Percentiles rank a stretch among this genome's conserved stretches.
Evolutionary conservation across 2,888 invertebrate species (phyloP).

Genomic region (Thymelicus lineola): DNA sequence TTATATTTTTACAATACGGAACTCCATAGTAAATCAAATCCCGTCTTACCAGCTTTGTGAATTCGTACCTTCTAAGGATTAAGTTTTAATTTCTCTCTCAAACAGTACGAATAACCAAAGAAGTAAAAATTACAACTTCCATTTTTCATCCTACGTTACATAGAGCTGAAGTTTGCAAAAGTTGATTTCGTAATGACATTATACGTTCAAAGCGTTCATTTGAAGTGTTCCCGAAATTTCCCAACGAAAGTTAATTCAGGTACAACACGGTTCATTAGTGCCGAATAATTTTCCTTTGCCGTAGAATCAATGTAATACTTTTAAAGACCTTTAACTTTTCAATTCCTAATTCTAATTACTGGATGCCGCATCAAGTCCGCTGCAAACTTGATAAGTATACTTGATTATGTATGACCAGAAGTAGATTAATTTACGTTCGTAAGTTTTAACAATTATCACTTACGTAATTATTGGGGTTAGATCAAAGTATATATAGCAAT

Average conservation of each 20-base stretch:
- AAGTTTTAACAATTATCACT: too few species aligned
- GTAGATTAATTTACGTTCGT: too few species aligned
- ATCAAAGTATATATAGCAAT: too few species aligned
- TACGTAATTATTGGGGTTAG: too few species aligned
- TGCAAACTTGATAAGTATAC: too few species aligned
- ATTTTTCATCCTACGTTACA: background rate
- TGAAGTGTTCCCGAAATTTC: slow-evolving; percentile 13
- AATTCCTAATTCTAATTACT: background rate
- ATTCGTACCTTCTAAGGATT: too few species aligned
- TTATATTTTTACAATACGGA: too few species aligned
- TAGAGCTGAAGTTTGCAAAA: background rate
- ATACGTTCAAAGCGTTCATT: slow-evolving; percentile 24
- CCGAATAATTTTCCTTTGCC: slow-evolving; percentile 23
- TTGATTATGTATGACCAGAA: too few species aligned
- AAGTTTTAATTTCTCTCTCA: background rate
- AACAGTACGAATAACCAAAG: background rate
- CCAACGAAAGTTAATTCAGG: slow-evolving; percentile 26
- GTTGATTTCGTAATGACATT: slow-evolving; percentile 8
- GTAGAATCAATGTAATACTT: background rate
- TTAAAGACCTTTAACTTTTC: slow-evolving; percentile 11
- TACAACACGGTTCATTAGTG: slow-evolving; percentile 24
- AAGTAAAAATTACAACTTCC: background rate
- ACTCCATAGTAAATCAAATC: too few species aligned
- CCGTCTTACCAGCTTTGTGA: too few species aligned
- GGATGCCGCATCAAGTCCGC: too few species aligned